These are phyloP conservation scores for Myotis pilosus DNA, from an alignment of 2,797 vertebrate genomes.

Conservation along the genomic window DNA sequence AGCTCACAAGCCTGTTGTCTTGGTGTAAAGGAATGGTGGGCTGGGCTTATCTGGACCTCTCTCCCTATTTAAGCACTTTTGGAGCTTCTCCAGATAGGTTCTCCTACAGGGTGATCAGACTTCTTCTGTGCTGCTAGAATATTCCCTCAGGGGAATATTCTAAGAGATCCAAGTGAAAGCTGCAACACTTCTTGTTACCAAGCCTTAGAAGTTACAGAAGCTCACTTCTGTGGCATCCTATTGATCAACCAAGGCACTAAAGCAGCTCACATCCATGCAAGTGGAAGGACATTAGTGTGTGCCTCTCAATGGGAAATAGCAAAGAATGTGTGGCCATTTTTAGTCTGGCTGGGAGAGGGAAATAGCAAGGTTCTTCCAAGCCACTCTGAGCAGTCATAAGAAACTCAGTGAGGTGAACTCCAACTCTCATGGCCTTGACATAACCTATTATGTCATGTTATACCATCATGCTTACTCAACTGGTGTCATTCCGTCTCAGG, in stretches of 20 bases:
- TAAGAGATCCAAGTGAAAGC: not conserved
- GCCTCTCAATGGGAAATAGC: not conserved
- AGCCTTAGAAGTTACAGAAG: not conserved
- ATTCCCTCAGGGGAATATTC: not conserved
- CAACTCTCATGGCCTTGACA: not conserved
- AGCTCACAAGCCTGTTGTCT: not conserved
- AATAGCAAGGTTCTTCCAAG: not conserved
- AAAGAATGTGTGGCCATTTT: not conserved
- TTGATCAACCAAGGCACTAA: not conserved
- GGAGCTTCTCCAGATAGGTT: not conserved
- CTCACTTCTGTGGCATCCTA: not conserved
- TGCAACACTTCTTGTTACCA: not conserved
- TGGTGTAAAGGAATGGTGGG: not conserved
- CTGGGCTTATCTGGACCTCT: not conserved
- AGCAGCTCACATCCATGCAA: not conserved
- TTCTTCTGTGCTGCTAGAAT: not conserved
- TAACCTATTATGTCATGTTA: not conserved
- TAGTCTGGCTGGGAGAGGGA: not conserved
- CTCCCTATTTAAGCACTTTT: not conserved
- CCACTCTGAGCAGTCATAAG: not conserved
- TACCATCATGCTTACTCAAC: not conserved
- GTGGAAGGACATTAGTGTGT: not conserved
- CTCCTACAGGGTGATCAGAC: not conserved
- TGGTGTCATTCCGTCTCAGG: not conserved
- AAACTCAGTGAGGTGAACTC: not conserved